Conservation (phyloP, 1,140 invertebrate species). For the Oreohelix idahoensis region DNA sequence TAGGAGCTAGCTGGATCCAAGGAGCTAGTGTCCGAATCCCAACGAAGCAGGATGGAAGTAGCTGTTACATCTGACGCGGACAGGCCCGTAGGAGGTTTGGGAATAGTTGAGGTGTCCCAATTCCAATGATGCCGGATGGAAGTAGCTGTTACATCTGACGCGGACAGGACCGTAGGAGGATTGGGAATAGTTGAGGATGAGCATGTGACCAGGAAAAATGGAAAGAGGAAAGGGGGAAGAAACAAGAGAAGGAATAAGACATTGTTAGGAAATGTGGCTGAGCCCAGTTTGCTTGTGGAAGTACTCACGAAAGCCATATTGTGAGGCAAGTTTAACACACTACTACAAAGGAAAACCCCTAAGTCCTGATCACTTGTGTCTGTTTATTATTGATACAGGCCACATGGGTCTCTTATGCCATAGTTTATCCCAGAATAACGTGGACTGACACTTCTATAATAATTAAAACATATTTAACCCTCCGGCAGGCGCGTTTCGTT, state of each 20-base stretch:
- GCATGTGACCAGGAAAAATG: constrained; percentile 16
- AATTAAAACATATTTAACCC: too few relatives aligned
- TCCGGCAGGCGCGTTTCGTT: too few relatives aligned
- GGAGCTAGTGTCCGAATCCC: constrained; percentile 87
- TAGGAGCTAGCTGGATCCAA: constrained; percentile 90
- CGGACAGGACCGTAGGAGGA: constrained; percentile 87
- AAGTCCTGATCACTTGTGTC: too few relatives aligned
- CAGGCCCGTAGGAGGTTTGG: constrained; percentile 89
- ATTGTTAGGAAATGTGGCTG: neutral
- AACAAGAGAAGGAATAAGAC: neutral
- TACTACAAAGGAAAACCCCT: too few relatives aligned
- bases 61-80: constrained; percentile 92
- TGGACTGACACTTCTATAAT: too few relatives aligned
- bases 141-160: constrained; percentile 92
- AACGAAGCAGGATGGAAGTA: constrained; percentile 89
- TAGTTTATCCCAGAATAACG: too few relatives aligned
- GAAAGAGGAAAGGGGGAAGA: constrained; percentile 3
- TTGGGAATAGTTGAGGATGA: constrained; percentile 84
- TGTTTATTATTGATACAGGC: too few relatives aligned
- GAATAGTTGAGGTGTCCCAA: constrained; percentile 88
- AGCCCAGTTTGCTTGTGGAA: too few relatives aligned
- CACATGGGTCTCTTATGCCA: too few relatives aligned
- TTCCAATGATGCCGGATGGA: constrained; percentile 93
- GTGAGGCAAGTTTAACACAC: too few relatives aligned
- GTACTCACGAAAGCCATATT: too few relatives aligned